Evolutionary conservation across 2,888 invertebrate genomes (phyloP).

Genomic region (Perithous albicinctus): DNA sequence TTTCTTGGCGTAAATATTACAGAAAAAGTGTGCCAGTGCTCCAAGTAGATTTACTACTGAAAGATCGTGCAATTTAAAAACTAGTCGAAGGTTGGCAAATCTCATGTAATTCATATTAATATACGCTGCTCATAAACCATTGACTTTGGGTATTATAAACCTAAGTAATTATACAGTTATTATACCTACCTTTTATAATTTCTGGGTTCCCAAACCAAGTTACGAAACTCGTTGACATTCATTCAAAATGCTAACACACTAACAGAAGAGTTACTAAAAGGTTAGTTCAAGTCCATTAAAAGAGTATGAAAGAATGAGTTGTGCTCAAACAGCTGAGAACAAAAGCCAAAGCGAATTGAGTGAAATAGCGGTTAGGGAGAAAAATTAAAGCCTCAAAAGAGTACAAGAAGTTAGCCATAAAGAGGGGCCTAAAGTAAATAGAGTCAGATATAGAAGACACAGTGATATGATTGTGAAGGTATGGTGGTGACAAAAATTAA

Average conservation of each 20-base stretch:
- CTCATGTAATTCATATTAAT: no score
- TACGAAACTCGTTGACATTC: neutral
- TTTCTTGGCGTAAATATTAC: no score
- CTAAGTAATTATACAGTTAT: neutral
- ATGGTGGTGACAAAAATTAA: constrained; percentile 21
- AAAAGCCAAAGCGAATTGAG: constrained; percentile 13
- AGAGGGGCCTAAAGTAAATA: constrained; percentile 9
- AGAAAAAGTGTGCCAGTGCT: no score
- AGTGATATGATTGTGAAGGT: neutral
- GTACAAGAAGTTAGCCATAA: constrained; percentile 21
- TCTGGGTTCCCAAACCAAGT: neutral
- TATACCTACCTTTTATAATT: neutral
- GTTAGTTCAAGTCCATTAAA: constrained; percentile 2
- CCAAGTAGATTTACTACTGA: no score
- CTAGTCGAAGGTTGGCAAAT: no score
- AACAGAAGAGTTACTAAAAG: neutral
- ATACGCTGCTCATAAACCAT: neutral
- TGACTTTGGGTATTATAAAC: neutral
- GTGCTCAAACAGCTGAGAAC: neutral
- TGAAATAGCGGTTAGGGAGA: neutral
- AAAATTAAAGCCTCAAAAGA: neutral
- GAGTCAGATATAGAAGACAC: neutral
- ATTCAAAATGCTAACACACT: neutral
- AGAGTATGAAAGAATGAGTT: neutral
- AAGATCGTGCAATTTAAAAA: no score